These are phyloP conservation scores for Aeoliscus strigatus DNA, from an alignment of 2,797 vertebrate species.

Conservation along the genomic window DNA sequence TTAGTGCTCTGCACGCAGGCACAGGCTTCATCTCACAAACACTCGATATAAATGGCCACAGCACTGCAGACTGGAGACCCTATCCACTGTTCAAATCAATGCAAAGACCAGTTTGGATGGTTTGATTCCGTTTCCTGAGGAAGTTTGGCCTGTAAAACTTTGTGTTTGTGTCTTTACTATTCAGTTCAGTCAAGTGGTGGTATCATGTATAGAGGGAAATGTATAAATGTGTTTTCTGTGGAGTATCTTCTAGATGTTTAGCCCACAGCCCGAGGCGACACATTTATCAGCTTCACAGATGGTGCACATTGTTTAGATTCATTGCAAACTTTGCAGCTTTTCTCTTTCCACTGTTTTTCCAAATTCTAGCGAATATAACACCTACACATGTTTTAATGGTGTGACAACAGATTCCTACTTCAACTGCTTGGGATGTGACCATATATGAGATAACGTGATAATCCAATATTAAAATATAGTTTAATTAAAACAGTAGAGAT, in stretches of 20 bases:
- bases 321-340: conserved; percentile 24
- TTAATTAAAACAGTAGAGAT: no score
- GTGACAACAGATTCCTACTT: conserved; percentile 3
- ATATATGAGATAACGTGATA: no score
- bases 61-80: conserved; percentile 10
- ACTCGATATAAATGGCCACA: conserved; percentile 26
- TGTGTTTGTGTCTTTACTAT: conserved; percentile 1
- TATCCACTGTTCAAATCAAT: conserved; percentile 6
- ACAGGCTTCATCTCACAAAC: conserved; percentile 39
- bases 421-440: no score
- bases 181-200: neutral
- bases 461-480: no score
- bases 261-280: conserved; percentile 6
- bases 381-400: conserved; percentile 18
- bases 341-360: neutral
- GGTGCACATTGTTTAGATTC: conserved; percentile 16
- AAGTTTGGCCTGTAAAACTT: neutral
- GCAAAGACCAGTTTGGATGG: conserved; percentile 1
- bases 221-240: conserved; percentile 4
- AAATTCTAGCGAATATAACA: neutral
- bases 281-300: conserved; percentile 33
- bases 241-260: conserved; percentile 2
- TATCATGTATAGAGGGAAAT: conserved; percentile 4
- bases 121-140: conserved; percentile 4
- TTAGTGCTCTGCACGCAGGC: conserved; percentile 52